Conservation (phyloP, 2,797 vertebrate species). For the Artibeus jamaicensis region DNA sequence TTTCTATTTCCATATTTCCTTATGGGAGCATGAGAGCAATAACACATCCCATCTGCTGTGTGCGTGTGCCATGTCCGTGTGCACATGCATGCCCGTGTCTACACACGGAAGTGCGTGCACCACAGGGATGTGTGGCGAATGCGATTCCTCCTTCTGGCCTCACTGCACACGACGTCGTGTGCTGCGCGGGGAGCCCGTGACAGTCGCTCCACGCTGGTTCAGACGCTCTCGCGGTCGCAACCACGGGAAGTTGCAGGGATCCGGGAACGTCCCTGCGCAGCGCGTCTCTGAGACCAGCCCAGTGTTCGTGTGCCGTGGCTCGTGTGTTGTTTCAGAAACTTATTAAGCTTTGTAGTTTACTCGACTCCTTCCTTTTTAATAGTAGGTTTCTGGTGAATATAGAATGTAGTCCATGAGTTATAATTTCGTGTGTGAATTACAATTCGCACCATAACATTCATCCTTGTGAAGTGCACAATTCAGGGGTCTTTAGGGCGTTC, state of each 20-base stretch:
- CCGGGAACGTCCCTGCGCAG: neutral
- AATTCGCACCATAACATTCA: neutral
- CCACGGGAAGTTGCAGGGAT: neutral
- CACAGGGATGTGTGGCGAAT: neutral
- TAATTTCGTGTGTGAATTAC: neutral
- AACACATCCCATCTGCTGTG: neutral
- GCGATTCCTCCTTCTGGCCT: neutral
- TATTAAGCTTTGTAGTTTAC: neutral
- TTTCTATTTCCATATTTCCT: neutral
- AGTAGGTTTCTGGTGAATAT: neutral
- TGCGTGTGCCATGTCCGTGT: neutral
- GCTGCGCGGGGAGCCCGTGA: no score
- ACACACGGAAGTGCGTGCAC: fast-evolving
- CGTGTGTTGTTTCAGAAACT: neutral
- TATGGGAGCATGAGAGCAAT: neutral
- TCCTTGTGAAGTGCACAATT: neutral
- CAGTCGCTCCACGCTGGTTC: neutral
- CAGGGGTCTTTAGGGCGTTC: neutral
- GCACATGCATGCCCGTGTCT: fast-evolving
- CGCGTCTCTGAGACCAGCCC: neutral
- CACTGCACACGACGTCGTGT: neutral
- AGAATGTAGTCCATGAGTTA: neutral
- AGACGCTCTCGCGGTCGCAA: neutral
- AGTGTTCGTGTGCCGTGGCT: neutral
- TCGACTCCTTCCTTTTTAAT: neutral